Percentiles rank a stretch among this genome's conserved stretches.
Conservation (phyloP, 2,888 invertebrate species). For the Globia sparganii region DNA sequence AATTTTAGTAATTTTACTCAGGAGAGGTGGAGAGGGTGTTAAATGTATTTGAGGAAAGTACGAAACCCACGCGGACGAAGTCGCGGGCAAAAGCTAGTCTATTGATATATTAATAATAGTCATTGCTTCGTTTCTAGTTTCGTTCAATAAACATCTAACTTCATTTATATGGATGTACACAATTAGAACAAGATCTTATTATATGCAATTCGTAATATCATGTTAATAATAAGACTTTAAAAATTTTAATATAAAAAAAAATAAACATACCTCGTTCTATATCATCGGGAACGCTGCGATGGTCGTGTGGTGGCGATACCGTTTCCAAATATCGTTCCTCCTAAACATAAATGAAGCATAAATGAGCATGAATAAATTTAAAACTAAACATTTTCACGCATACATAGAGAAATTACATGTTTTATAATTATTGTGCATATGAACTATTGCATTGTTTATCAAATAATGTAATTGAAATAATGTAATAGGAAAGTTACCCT, state of each 20-base stretch:
- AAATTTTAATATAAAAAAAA: too few species aligned
- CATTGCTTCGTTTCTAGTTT: not conserved
- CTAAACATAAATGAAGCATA: constrained; percentile 70
- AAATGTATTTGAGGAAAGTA: too few species aligned
- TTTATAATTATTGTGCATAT: not conserved
- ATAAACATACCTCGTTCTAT: constrained; percentile 84
- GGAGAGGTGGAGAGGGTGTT: too few species aligned
- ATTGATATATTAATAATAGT: not conserved
- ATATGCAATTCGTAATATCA: too few species aligned
- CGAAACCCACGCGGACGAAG: too few species aligned
- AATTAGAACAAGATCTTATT: too few species aligned
- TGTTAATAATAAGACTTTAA: too few species aligned
- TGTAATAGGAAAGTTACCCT: constrained; percentile 77
- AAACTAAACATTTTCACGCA: not conserved
- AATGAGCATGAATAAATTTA: too few species aligned
- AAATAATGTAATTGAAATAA: not conserved
- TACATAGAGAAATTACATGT: not conserved
- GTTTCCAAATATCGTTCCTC: constrained; percentile 88
- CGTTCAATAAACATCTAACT: constrained; percentile 59
- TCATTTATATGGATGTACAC: not conserved
- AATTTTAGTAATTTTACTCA: too few species aligned
- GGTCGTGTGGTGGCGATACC: constrained; percentile 88
- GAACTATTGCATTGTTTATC: not conserved
- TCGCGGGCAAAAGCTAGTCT: too few species aligned
- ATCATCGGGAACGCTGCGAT: constrained; percentile 89